Evolutionary conservation across 2,113 vertebrate genomes (phyloP).

Genomic region (Promerops cafer): DNA sequence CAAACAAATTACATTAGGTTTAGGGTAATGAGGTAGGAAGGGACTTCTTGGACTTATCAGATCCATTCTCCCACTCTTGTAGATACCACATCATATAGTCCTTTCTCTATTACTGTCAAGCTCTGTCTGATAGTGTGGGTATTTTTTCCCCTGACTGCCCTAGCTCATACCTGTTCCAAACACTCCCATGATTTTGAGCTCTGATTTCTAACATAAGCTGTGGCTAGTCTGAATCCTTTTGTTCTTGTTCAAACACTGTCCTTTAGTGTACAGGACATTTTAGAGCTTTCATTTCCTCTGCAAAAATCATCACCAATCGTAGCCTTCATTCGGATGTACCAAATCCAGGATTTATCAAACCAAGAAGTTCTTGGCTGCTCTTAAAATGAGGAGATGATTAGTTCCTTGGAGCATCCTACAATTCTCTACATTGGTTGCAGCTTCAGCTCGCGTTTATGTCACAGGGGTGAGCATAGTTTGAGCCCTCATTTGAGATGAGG

Average conservation of each 20-base stretch:
- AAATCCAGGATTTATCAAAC: background rate
- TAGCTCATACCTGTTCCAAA: background rate
- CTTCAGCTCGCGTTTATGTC: background rate
- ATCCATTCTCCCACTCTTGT: background rate
- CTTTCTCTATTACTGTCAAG: background rate
- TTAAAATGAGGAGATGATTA: background rate
- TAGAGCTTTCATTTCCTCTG: background rate
- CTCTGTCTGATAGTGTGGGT: background rate
- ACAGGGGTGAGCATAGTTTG: background rate
- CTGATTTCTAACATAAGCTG: background rate
- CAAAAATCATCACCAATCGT: background rate
- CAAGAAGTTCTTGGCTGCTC: background rate
- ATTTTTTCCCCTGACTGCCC: background rate
- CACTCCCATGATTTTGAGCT: background rate
- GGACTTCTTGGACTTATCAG: background rate
- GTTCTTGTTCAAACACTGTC: background rate
- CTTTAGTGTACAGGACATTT: background rate
- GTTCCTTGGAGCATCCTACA: background rate
- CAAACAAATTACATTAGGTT: background rate
- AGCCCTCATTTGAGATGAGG: background rate
- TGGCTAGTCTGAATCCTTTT: background rate
- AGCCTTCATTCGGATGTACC: background rate
- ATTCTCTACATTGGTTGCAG: background rate
- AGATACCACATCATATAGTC: slow-evolving; percentile 6
- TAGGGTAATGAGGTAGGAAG: background rate